Base-by-base conservation (phyloP, 2,113 vertebrate species). In the Epinephelus fuscoguttatus region DNA sequence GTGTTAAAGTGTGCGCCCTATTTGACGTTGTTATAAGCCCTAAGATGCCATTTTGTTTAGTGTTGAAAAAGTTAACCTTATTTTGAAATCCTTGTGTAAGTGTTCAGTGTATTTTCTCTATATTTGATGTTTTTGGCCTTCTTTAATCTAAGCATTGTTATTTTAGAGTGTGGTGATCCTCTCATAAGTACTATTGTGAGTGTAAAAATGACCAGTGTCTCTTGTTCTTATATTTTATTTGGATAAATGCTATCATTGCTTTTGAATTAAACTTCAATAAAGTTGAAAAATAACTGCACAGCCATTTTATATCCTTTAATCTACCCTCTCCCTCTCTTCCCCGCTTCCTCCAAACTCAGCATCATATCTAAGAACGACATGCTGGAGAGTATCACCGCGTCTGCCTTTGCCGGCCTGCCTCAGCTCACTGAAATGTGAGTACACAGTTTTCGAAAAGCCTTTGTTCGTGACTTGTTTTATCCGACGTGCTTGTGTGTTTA, bases 401-500 rank as follows among this genome's bases (percentile, higher is more conserved):
- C 59, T 18, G 89, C 93, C 53, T 93, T 93, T 14, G 50, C 88
- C 15, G 5, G 57, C 61, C 82, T 88, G 37, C 81, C 87, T 50
- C 53, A 0, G 9, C 90, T 94, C 70, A 53, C 56, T 8, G 13
- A 73, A 0, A 59, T 94, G 92, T 93, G 75, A 90, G 92, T 87
- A 77, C 57, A 4, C 6, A 12, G 40, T 56, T 81, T 56, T 60
- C 0, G 33, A 47, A 55, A 68, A 63, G 2, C 18, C 0, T 0
- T 25, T 2, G 14, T 21, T 56, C 3, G 1, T 57, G 33, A 33
- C 13, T 5, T 5, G 1, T 49, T 79, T 76, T 56, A 27, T 73
- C 40, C 70, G 13, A 25, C 21, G 0, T 42, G 49, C 25, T 50
- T n/a, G 2, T 56, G 57, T 89, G 89, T 91, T 91, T 84, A 79